Evolutionary conservation across 2,888 invertebrate species (phyloP).

Genomic region (Gymnosoma rotundatum): DNA sequence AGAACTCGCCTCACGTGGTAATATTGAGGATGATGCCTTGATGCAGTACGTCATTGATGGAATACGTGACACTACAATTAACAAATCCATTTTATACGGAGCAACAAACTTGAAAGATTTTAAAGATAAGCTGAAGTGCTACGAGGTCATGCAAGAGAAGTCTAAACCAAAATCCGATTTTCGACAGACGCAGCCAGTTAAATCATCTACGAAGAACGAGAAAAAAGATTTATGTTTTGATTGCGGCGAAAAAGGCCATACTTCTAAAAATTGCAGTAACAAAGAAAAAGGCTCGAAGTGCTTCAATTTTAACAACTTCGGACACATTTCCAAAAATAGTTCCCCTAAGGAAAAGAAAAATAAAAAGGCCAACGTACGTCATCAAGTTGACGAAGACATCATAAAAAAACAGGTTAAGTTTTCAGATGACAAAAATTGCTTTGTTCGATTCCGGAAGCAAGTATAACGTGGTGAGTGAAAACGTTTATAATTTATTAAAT

Average conservation of each 20-base stretch:
- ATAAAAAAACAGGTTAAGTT: constrained; percentile 43
- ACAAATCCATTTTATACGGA: constrained; percentile 51
- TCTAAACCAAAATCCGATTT: background rate
- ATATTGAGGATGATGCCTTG: constrained; percentile 43
- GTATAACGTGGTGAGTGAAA: constrained; percentile 52
- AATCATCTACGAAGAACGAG: background rate
- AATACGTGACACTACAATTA: constrained; percentile 35
- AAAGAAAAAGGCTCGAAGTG: too few species aligned
- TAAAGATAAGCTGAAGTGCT: constrained; percentile 49
- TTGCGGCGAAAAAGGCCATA: constrained; percentile 55
- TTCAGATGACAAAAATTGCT: background rate
- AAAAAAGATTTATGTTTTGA: constrained; percentile 49
- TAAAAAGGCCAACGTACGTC: constrained; percentile 28
- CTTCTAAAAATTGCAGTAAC: constrained; percentile 32
- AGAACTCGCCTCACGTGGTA: constrained; percentile 40
- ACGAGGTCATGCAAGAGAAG: constrained; percentile 39
- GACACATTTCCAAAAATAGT: constrained; percentile 43
- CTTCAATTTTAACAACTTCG: background rate
- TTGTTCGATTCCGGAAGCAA: constrained; percentile 62
- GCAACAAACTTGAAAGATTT: constrained; percentile 38
- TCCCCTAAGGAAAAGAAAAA: constrained; percentile 1
- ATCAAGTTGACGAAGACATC: constrained; percentile 29
- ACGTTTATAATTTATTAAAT: constrained; percentile 23
- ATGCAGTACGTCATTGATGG: constrained; percentile 54
- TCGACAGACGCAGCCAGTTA: background rate